Evolutionary conservation across 1,140 invertebrate species (phyloP), one percentile per base, ranked within the genome.

Genomic region (Lepidurus apus): DNA sequence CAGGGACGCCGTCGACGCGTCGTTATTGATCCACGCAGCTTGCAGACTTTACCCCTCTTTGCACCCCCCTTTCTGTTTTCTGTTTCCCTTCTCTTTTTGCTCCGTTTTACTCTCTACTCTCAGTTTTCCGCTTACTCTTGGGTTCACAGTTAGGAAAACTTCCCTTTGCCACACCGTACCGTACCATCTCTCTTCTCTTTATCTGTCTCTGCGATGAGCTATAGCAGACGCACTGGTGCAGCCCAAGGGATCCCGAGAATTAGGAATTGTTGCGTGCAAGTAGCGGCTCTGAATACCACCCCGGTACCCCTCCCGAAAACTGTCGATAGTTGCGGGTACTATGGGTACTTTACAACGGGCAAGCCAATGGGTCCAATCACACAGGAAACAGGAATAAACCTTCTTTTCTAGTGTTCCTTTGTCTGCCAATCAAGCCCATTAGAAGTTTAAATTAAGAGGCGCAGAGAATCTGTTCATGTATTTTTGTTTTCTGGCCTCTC

Each of bases 11-110:
- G n/a, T 65, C 53, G 53, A 65, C 53, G 53, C 53, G 53, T 65
- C 53, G 53, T 65, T 65, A 65, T 65, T 65, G 53, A 65, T 65
- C 53, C 53, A 65, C 53, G 53, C 53, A 65, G 53, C 53, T 65
- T 65, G 53, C 53, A 65, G 53, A 65, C 53, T 65, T 65, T 65
- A 65, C 53, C 53, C 53, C 21, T 65, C 53, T 6, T 21, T 21
- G 17, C n/a, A 65, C 17, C 53, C 34, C 26, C 34, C 34, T 34
- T 34, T 34, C 34, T 34, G 34, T 34, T 34, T 34, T 34, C 34
- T 34, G 3, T 3, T 34, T 65, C 53, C 53, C 53, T 65, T 65
- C 53, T 9, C 53, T 21, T 21, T 65, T 65, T 9, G 17, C 53
- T 65, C 53, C 45, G 1, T 6, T 47, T 65, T 13, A n/a, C 13